A percentile compares a stretch with the other conserved stretches of the same genome.
Conservation (phyloP, 2,888 invertebrate species). For the Carcina quercana region DNA sequence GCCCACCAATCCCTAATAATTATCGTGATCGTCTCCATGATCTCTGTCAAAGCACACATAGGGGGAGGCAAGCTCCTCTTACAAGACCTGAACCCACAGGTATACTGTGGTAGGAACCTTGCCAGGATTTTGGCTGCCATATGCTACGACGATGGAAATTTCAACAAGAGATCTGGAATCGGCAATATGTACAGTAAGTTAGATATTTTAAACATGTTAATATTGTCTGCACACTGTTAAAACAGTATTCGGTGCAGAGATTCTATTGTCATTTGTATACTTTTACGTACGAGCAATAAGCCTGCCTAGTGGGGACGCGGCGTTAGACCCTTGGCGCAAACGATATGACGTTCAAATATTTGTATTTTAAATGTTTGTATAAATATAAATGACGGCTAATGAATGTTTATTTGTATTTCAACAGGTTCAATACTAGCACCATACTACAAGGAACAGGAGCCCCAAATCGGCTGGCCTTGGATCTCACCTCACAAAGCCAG, state of each 20-base stretch:
- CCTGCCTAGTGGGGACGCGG: too few relatives aligned
- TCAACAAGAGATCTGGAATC: slow-evolving; percentile 30
- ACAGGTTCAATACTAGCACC: slow-evolving; percentile 34
- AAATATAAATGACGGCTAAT: too few relatives aligned
- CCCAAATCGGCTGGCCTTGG: slow-evolving; percentile 35
- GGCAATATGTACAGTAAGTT: slow-evolving; percentile 28
- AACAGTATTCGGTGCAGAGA: too few relatives aligned
- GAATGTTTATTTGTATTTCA: slow-evolving; percentile 6
- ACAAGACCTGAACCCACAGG: slow-evolving; percentile 28
- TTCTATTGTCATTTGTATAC: too few relatives aligned
- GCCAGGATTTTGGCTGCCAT: slow-evolving; percentile 34
- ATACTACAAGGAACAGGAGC: slow-evolving; percentile 36
- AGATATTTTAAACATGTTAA: too few relatives aligned
- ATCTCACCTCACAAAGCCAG: slow-evolving; percentile 30
- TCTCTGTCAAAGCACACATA: slow-evolving; percentile 35
- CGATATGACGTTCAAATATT: too few relatives aligned
- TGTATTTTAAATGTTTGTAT: too few relatives aligned
- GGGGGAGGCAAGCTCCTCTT: slow-evolving; percentile 18
- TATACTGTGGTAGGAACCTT: slow-evolving; percentile 42
- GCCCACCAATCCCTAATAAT: slow-evolving; percentile 18
- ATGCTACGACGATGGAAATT: slow-evolving; percentile 26
- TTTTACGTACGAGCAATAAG: too few relatives aligned
- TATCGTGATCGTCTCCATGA: slow-evolving; percentile 18
- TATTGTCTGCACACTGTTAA: too few relatives aligned
- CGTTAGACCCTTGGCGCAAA: too few relatives aligned